These are phyloP conservation scores for Xylocampa areola DNA, from an alignment of 2,888 invertebrate genomes.

Conservation along the genomic window DNA sequence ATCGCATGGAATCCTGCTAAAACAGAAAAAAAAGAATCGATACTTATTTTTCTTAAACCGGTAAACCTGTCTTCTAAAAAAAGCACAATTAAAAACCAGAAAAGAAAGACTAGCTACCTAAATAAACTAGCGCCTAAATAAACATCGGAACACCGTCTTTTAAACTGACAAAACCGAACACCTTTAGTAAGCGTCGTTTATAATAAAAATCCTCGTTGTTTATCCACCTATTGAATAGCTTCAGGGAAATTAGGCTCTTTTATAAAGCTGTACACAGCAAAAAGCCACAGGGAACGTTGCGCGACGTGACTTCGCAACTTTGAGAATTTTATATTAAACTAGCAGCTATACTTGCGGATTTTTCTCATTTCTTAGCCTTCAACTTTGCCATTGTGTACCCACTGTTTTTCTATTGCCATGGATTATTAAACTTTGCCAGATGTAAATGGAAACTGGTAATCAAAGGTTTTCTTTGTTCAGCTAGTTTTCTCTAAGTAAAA, in stretches of 20 bases:
- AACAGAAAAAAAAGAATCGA: no score
- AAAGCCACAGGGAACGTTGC: conserved; percentile 48
- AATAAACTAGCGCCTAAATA: conserved; percentile 33
- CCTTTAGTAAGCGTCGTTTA: conserved; percentile 20
- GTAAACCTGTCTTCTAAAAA: conserved; percentile 1
- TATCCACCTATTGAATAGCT: conserved; percentile 35
- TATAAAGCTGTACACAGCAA: conserved; percentile 63
- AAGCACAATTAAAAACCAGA: conserved; percentile 21
- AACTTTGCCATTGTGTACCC: conserved; percentile 50
- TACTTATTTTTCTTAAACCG: conserved; percentile 12
- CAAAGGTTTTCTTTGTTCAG: conserved; percentile 31
- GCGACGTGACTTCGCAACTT: conserved; percentile 70
- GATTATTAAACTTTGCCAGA: conserved; percentile 52
- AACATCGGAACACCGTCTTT: conserved; percentile 25
- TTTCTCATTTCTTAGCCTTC: conserved; percentile 43
- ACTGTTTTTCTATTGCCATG: conserved; percentile 50
- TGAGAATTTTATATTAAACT: conserved; percentile 62
- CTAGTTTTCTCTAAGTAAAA: conserved; percentile 3
- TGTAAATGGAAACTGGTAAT: conserved; percentile 48
- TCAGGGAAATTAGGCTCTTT: conserved; percentile 66
- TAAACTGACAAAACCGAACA: conserved; percentile 27
- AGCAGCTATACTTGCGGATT: conserved; percentile 28
- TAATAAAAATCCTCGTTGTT: conserved; percentile 43
- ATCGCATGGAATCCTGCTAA: no score
- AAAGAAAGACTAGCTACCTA: conserved; percentile 20